Evolutionary conservation across 2,888 invertebrate species (phyloP).

Genomic region (Clusia tigrina): DNA sequence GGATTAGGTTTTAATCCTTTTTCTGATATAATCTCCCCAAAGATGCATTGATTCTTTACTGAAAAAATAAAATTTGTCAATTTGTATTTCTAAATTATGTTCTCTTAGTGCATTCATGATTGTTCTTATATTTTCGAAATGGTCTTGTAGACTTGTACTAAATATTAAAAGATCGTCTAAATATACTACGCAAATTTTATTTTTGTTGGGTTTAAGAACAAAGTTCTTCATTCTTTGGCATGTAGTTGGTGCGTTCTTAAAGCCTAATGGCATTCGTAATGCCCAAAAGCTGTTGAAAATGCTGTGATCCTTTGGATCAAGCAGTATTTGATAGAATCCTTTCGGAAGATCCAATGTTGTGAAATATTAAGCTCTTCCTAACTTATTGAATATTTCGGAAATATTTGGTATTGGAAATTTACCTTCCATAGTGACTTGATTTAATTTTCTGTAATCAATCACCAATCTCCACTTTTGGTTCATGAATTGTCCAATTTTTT

Average conservation of each 20-base stretch:
- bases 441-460: constrained; percentile 30
- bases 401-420: constrained; percentile 35
- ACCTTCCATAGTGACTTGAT: constrained; percentile 29
- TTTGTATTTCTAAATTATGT: too few species aligned
- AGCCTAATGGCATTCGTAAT: constrained; percentile 28
- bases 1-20: too few species aligned
- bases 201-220: constrained; percentile 14
- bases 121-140: too few species aligned
- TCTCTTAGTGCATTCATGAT: too few species aligned
- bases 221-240: constrained; percentile 26
- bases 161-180: constrained; percentile 33
- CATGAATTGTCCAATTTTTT: constrained; percentile 39
- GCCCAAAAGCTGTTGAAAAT: constrained; percentile 34
- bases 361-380: constrained; percentile 41
- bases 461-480: constrained; percentile 28
- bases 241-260: constrained; percentile 19
- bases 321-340: constrained; percentile 34
- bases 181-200: constrained; percentile 17
- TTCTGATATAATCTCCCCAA: too few species aligned
- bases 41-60: too few species aligned
- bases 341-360: constrained; percentile 39
- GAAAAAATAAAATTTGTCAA: too few species aligned
- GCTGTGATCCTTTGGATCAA: constrained; percentile 34
- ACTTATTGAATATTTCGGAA: constrained; percentile 38
- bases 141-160: constrained; percentile 30